Evolutionary conservation across 2,113 vertebrate species (phyloP).

Genomic region (Numida meleagris): DNA sequence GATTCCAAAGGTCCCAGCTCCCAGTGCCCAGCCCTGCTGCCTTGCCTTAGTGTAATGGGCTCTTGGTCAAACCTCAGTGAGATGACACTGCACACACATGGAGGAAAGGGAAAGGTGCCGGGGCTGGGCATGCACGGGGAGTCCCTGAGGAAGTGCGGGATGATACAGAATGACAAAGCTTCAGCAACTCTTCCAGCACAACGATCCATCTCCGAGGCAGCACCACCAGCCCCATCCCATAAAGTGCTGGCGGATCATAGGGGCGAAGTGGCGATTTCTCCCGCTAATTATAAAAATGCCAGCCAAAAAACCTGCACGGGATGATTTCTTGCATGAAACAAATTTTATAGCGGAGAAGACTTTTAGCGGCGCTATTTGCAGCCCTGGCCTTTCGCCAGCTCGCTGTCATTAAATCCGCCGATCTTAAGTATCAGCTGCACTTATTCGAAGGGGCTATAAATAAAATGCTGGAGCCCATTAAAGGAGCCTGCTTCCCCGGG

Average conservation of each 20-base stretch:
- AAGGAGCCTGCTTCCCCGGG: slow-evolving; percentile 23
- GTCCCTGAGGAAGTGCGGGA: neutral
- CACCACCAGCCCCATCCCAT: neutral
- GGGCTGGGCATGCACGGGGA: neutral
- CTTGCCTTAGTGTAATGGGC: neutral
- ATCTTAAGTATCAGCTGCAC: slow-evolving; percentile 75
- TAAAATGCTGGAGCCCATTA: slow-evolving; percentile 60
- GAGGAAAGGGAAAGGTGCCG: neutral
- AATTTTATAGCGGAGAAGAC: slow-evolving; percentile 64
- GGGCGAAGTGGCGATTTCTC: slow-evolving; percentile 21
- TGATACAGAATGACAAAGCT: accelerated
- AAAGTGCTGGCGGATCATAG: slow-evolving; percentile 22
- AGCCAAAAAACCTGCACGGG: slow-evolving; percentile 10
- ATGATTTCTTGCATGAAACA: slow-evolving; percentile 75
- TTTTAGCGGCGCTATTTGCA: slow-evolving; percentile 74
- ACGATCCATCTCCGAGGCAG: neutral
- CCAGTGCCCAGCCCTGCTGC: neutral
- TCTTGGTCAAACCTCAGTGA: neutral
- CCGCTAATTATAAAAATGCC: slow-evolving; percentile 68
- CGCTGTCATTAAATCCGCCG: slow-evolving; percentile 71
- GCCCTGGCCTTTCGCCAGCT: slow-evolving; percentile 65
- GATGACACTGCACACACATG: neutral
- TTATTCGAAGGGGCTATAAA: slow-evolving; percentile 75
- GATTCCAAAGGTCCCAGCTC: neutral
- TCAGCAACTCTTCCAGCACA: accelerated